A percentile compares a stretch with the other conserved stretches of the same genome.
phyloP scores from a whole-genome alignment of 2,888 invertebrate genomes.

The Gonocerus acuteangulatus region DNA sequence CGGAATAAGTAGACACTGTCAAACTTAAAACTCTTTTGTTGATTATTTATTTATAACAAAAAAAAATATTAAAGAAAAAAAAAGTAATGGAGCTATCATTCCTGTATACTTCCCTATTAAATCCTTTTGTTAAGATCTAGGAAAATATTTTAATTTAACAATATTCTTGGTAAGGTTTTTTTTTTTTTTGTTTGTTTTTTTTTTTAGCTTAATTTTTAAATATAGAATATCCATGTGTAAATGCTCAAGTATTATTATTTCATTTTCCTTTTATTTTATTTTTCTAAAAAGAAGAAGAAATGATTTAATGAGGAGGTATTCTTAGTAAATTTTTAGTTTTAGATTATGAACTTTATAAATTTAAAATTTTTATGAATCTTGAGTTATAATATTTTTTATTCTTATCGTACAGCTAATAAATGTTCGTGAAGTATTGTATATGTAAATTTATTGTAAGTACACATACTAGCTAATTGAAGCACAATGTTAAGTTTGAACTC shows the following conservation, averaged over 20 bases:
- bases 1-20: not conserved
- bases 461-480: conserved; percentile 19
- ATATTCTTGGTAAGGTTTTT: not conserved
- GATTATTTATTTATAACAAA: conserved; percentile 1
- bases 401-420: conserved; percentile 10
- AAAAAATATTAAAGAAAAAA: not conserved
- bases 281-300: not conserved
- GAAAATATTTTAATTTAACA: not conserved
- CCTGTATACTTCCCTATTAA: conserved; percentile 10
- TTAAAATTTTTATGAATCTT: not conserved
- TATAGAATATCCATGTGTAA: not conserved
- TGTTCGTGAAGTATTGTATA: conserved; percentile 18
- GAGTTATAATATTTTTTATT: conserved; percentile 5
- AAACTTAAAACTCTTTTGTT: not conserved
- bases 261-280: not conserved
- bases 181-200: not conserved
- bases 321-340: not conserved
- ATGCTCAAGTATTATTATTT: not conserved
- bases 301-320: not conserved
- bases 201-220: conserved; percentile 7
- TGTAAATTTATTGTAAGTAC: conserved; percentile 23
- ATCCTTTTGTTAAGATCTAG: not conserved
- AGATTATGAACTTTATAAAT: not conserved
- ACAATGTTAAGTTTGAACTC: conserved; percentile 22
- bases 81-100: conserved; percentile 11